phyloP scores from a whole-genome alignment of 2,113 vertebrate genomes.

The Ceyx melanurus region DNA sequence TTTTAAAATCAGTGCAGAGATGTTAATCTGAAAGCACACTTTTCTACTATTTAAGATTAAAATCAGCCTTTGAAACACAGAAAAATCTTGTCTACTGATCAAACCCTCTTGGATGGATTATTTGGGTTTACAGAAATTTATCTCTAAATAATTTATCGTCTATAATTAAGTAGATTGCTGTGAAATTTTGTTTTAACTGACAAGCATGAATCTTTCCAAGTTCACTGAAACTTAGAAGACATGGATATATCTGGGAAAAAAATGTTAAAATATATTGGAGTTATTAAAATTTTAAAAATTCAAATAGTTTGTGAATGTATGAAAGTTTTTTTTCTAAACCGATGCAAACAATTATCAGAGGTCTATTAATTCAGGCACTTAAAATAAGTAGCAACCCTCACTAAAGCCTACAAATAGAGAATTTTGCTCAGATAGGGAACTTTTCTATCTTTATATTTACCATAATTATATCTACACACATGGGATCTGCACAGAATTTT shows the following conservation, averaged over 20 bases:
- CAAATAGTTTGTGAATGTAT: too few relatives aligned
- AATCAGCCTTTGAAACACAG: neutral
- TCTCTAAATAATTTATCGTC: neutral
- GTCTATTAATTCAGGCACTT: neutral
- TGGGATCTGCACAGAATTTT: neutral
- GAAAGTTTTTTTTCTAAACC: neutral
- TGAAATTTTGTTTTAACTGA: neutral
- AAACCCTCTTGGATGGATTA: neutral
- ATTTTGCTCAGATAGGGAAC: neutral
- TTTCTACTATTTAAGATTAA: conserved; percentile 9
- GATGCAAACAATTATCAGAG: neutral
- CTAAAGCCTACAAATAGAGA: neutral
- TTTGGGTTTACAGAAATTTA: neutral
- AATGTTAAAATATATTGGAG: neutral
- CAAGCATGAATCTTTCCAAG: neutral
- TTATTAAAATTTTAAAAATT: neutral
- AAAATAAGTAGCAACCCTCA: neutral
- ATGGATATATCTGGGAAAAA: neutral
- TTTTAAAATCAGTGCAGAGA: neutral
- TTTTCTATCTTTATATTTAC: neutral
- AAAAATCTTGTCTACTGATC: neutral
- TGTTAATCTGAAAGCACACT: conserved; percentile 5
- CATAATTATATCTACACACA: neutral
- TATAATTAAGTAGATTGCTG: neutral
- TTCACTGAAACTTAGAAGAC: neutral